A percentile compares a stretch with the other conserved stretches of the same genome.
Evolutionary conservation across 2,797 vertebrate species (phyloP).

Genomic region (Amazonetta brasiliensis): DNA sequence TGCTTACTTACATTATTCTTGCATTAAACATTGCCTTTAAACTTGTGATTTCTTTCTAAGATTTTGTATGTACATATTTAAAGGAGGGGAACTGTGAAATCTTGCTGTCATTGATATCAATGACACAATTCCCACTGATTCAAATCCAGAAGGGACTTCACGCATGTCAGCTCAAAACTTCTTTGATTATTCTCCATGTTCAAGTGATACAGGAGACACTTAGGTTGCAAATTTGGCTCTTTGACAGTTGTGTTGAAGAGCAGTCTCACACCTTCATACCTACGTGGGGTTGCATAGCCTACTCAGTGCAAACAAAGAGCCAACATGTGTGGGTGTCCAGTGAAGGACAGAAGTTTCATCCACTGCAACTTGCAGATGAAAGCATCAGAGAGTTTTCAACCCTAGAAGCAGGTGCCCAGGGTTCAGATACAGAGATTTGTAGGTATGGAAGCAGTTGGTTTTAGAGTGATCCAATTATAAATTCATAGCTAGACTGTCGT

Average conservation of each 20-base stretch:
- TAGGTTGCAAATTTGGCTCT: not conserved
- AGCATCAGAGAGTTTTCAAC: not conserved
- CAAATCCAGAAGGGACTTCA: not conserved
- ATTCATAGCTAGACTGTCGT: constrained; percentile 53
- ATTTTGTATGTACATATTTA: not conserved
- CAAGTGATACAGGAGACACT: not conserved
- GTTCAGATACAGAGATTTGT: not conserved
- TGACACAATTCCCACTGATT: not conserved
- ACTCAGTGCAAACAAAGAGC: not conserved
- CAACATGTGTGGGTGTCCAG: not conserved
- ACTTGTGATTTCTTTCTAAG: not conserved
- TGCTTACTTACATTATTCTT: not conserved
- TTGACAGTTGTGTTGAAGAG: not conserved
- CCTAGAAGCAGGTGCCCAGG: not conserved
- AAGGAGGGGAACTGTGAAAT: not conserved
- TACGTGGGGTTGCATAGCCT: accelerated
- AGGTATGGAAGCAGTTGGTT: not conserved
- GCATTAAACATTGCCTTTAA: not conserved
- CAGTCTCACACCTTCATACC: accelerated
- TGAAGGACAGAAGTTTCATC: not conserved
- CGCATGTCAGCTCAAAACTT: not conserved
- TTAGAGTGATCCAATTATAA: constrained; percentile 2
- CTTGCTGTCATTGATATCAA: not conserved
- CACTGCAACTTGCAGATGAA: not conserved
- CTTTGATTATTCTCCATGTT: not conserved